phyloP scores from a whole-genome alignment of 2,797 vertebrate genomes.

The Threskiornis aethiopicus region DNA sequence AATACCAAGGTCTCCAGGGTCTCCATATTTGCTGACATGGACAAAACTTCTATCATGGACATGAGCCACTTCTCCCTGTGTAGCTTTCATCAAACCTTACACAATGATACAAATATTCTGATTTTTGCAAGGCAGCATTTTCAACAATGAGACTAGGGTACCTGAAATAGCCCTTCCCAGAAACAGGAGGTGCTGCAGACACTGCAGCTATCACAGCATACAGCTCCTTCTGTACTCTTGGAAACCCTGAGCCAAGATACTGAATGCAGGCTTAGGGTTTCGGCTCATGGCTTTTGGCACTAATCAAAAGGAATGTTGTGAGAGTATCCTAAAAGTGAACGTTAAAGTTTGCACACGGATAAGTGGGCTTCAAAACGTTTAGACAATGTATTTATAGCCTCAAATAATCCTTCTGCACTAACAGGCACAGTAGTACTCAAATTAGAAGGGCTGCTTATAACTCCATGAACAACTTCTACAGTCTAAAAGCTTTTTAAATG shows the following conservation, averaged over 20 bases:
- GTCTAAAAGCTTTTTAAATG: constrained; percentile 32
- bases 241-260: neutral
- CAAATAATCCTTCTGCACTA: neutral
- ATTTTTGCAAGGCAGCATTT: neutral
- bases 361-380: neutral
- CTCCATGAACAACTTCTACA: neutral
- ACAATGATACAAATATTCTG: neutral
- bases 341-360: neutral
- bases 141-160: neutral
- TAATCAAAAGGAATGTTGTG: neutral
- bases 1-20: neutral
- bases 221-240: neutral
- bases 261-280: neutral
- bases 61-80: neutral
- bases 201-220: neutral
- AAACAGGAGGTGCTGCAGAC: neutral
- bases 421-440: neutral
- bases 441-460: neutral
- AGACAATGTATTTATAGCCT: neutral
- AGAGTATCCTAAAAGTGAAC: neutral
- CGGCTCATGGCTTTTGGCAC: accelerated
- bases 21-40: neutral
- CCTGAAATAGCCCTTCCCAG: neutral
- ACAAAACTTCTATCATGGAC: neutral
- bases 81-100: neutral